phyloP scores from a whole-genome alignment of 2,888 invertebrate genomes.

The Polymixis flavicincta region DNA sequence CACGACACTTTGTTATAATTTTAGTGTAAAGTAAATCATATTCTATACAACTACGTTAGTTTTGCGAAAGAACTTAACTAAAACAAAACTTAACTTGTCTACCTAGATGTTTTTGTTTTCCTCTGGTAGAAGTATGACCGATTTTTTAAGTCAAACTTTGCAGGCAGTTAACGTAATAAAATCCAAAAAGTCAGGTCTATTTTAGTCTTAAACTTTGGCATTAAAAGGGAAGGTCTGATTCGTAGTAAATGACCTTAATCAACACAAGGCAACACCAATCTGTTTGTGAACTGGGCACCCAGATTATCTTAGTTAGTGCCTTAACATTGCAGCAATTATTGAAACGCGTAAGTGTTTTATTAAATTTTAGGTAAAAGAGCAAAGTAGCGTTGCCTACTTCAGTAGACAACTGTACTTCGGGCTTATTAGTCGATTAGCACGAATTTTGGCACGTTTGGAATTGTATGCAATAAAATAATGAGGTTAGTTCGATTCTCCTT shows the following conservation, averaged over 20 bases:
- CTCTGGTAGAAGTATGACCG: neutral
- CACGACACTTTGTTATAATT: neutral
- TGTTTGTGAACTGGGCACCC: neutral
- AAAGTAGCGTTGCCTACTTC: neutral
- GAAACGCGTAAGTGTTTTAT: neutral
- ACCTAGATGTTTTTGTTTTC: neutral
- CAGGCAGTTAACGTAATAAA: neutral
- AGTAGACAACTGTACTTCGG: too few species aligned
- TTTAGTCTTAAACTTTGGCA: slow-evolving; percentile 39
- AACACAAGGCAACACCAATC: slow-evolving; percentile 38
- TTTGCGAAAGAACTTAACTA: neutral
- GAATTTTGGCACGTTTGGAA: too few species aligned
- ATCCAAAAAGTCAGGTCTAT: slow-evolving; percentile 16
- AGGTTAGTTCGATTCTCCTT: too few species aligned
- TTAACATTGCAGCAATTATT: slow-evolving; percentile 13
- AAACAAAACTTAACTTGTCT: neutral
- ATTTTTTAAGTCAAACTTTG: neutral
- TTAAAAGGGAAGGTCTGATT: slow-evolving; percentile 47
- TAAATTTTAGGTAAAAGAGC: neutral
- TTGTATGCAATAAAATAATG: too few species aligned
- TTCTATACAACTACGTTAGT: neutral
- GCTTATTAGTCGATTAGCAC: too few species aligned
- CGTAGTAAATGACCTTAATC: slow-evolving; percentile 26
- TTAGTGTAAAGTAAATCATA: neutral
- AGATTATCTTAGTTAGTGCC: slow-evolving; percentile 26